Conservation (phyloP, 2,888 invertebrate genomes). For the Agrochola lychnidis region DNA sequence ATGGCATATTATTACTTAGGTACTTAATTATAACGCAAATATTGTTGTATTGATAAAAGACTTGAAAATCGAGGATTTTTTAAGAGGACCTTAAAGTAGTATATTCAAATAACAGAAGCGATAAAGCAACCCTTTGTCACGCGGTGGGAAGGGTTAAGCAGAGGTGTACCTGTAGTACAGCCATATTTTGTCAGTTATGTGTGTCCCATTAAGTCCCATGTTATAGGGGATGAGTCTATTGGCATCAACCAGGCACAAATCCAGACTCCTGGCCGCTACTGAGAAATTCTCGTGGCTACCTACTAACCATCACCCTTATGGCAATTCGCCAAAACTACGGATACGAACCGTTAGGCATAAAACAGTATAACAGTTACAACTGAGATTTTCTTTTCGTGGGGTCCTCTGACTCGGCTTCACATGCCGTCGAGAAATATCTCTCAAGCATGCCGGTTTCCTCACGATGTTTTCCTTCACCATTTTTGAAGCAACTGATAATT, state of each 20-base stretch:
- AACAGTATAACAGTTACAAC: background rate
- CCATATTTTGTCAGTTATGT: background rate
- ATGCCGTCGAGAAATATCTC: no score
- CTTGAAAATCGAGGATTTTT: background rate
- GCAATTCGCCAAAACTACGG: background rate
- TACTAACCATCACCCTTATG: background rate
- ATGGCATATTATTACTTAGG: background rate
- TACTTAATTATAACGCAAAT: constrained; percentile 25
- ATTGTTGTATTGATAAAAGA: background rate
- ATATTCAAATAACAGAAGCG: background rate
- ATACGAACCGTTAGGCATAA: background rate
- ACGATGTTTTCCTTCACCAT: no score
- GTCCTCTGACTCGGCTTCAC: no score
- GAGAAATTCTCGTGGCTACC: background rate
- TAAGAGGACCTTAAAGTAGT: no score
- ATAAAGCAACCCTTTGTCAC: background rate
- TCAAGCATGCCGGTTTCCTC: no score
- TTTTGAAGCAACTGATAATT: no score
- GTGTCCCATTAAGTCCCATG: no score
- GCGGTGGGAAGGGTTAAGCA: background rate
- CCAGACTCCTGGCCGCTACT: background rate
- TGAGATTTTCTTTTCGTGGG: background rate
- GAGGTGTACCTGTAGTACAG: background rate
- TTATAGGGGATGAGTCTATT: background rate
- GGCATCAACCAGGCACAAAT: background rate